Evolutionary conservation across 2,797 vertebrate species (phyloP).

Genomic region (Staurois parvus): DNA sequence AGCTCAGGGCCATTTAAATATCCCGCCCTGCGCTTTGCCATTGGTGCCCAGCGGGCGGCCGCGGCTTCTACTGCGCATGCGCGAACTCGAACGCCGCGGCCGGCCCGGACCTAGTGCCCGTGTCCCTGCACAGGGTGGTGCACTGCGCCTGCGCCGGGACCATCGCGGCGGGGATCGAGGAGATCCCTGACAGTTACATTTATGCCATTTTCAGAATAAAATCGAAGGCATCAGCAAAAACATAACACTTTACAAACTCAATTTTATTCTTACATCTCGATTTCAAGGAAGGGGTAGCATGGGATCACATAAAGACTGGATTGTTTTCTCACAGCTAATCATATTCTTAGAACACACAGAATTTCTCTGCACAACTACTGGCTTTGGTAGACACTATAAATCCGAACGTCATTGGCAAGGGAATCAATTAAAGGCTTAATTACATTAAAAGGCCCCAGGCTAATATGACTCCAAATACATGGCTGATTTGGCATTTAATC

Average conservation of each 20-base stretch:
- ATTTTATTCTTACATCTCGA: neutral
- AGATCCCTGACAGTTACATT: too few relatives aligned
- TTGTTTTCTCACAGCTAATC: neutral
- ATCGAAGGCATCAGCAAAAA: neutral
- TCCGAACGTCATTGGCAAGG: neutral
- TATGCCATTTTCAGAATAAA: neutral
- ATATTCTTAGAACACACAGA: neutral
- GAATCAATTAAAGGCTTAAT: conserved; percentile 28
- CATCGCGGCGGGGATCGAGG: too few relatives aligned
- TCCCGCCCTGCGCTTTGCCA: too few relatives aligned
- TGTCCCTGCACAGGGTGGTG: too few relatives aligned
- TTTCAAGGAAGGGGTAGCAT: neutral
- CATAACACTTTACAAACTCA: neutral
- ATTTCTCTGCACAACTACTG: neutral
- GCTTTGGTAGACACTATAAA: neutral
- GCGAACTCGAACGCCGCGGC: too few relatives aligned
- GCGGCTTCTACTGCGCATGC: too few relatives aligned
- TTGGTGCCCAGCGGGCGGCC: too few relatives aligned
- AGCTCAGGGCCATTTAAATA: too few relatives aligned
- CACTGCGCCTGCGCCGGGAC: too few relatives aligned
- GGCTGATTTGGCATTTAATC: conserved; percentile 7
- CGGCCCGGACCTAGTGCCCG: too few relatives aligned
- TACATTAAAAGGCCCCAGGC: conserved; percentile 19
- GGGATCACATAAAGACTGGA: neutral
- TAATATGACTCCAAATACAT: neutral